These are phyloP conservation scores for Lethocerus indicus DNA, from an alignment of 1,140 invertebrate genomes.

Conservation along the genomic window DNA sequence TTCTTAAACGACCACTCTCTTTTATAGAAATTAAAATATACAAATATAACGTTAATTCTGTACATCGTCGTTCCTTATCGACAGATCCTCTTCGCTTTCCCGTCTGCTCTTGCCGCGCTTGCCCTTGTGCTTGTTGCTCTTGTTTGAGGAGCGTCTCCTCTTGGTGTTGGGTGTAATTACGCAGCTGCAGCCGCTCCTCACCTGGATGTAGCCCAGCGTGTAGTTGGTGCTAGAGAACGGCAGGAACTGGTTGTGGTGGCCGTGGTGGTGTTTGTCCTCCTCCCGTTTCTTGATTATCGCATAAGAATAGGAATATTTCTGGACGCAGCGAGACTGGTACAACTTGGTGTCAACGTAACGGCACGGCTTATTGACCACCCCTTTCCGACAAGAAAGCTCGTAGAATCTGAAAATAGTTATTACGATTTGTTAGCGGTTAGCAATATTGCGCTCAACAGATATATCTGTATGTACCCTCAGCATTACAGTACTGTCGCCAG, in stretches of 20 bases:
- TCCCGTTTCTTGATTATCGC: slow-evolving; percentile 42
- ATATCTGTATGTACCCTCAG: too few species aligned
- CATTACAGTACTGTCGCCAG: too few species aligned
- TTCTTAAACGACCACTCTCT: too few species aligned
- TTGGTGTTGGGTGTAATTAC: slow-evolving; percentile 36
- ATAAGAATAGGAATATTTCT: slow-evolving; percentile 71
- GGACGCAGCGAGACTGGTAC: slow-evolving; percentile 55
- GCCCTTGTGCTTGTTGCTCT: background rate
- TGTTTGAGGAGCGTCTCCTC: slow-evolving; percentile 20
- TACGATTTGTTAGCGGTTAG: too few species aligned
- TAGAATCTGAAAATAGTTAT: slow-evolving; percentile 51
- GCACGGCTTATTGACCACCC: slow-evolving; percentile 53
- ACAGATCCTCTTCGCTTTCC: slow-evolving; percentile 1
- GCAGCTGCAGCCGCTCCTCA: slow-evolving; percentile 63
- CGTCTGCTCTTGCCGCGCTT: slow-evolving; percentile 7
- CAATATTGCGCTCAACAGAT: too few species aligned
- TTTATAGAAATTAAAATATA: too few species aligned
- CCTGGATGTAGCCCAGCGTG: slow-evolving; percentile 63
- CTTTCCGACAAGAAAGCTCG: slow-evolving; percentile 56
- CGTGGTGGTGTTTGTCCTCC: slow-evolving; percentile 22
- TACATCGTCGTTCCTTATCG: too few species aligned
- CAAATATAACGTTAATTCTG: too few species aligned
- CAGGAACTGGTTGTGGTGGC: slow-evolving; percentile 27
- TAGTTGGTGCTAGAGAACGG: slow-evolving; percentile 36
- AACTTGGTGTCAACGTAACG: slow-evolving; percentile 52